Conservation (phyloP, 2,113 vertebrate species). For the Colistium nudipinnis region DNA sequence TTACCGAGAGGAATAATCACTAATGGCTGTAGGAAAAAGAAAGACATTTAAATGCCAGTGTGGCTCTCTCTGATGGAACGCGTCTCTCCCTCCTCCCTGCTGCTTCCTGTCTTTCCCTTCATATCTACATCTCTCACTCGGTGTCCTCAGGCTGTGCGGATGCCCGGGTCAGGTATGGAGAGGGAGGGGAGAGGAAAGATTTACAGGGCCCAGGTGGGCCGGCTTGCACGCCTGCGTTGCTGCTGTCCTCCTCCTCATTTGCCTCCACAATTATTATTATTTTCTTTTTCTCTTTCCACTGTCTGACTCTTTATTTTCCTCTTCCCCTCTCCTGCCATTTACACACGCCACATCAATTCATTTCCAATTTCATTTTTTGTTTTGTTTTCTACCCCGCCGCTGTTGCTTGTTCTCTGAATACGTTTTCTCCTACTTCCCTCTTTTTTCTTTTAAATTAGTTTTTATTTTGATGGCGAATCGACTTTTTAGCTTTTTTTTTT, state of each 20-base stretch:
- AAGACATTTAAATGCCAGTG: constrained; percentile 35
- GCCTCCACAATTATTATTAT: constrained; percentile 66
- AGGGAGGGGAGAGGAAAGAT: constrained; percentile 36
- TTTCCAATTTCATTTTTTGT: constrained; percentile 50
- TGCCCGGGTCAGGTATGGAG: constrained; percentile 61
- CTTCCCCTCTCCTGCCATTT: constrained; percentile 43
- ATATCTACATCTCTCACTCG: constrained; percentile 2
- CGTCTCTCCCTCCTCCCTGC: constrained; percentile 42
- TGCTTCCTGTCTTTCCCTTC: constrained; percentile 11
- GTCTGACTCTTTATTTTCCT: constrained; percentile 40
- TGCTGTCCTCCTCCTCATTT: constrained; percentile 60
- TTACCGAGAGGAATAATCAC: constrained; percentile 26
- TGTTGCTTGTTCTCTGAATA: constrained; percentile 37
- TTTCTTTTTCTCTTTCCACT: constrained; percentile 39
- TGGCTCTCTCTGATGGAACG: constrained; percentile 15
- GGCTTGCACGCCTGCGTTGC: constrained; percentile 41
- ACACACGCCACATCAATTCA: constrained; percentile 16
- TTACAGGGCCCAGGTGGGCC: constrained; percentile 73
- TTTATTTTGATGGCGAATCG: constrained; percentile 43
- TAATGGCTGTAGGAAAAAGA: constrained; percentile 30
- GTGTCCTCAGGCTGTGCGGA: constrained; percentile 41
- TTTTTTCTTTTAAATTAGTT: constrained; percentile 37
- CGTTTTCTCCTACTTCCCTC: constrained; percentile 29
- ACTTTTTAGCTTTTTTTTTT: not conserved
- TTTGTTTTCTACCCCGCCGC: not conserved